Conservation (phyloP, 1,140 invertebrate species). For the Pogonomyrmex barbatus region DNA sequence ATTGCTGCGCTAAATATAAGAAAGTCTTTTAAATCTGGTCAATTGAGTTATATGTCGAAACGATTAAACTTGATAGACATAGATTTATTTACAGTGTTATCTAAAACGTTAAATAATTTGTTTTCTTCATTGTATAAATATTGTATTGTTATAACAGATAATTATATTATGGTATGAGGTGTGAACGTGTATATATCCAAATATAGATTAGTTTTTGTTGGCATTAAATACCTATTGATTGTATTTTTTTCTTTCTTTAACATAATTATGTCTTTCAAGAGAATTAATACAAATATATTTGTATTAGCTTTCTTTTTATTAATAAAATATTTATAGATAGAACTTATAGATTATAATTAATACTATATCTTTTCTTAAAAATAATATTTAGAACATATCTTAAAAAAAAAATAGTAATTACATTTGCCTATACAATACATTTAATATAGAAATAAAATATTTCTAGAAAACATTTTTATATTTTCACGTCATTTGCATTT, state of each 20-base stretch:
- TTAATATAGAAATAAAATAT: no score
- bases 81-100: slow-evolving; percentile 34
- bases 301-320: background rate
- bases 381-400: background rate
- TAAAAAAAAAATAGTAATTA: no score
- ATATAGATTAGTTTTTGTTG: slow-evolving; percentile 40
- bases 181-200: background rate
- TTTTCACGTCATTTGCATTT: no score
- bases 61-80: slow-evolving; percentile 11
- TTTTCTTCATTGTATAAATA: slow-evolving; percentile 6
- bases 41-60: slow-evolving; percentile 66
- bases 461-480: no score
- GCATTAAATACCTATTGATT: background rate
- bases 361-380: background rate
- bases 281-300: background rate
- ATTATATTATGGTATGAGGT: background rate
- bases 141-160: slow-evolving; percentile 3
- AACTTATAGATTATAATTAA: background rate
- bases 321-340: background rate
- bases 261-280: background rate
- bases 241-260: background rate
- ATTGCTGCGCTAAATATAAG: slow-evolving; percentile 53
- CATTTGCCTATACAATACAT: no score
- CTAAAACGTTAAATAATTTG: slow-evolving; percentile 6
- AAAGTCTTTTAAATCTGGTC: slow-evolving; percentile 74